Base-by-base conservation (phyloP, 2,797 vertebrate species). In the Enteromius radiatus region DNA sequence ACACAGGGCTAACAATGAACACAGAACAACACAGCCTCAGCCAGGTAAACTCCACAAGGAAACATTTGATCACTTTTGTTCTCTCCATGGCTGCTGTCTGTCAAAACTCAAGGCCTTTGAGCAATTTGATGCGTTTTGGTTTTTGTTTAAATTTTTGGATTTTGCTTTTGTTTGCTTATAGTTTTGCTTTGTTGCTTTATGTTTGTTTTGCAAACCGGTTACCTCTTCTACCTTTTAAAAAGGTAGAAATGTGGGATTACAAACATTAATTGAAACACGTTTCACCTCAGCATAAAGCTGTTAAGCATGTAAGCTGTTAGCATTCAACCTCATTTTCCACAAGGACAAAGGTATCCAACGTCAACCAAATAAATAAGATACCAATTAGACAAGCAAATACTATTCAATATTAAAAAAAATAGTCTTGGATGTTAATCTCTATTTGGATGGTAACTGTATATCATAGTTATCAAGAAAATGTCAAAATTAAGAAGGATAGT, bases 331-430 rank as follows among this genome's bases (percentile, higher is more conserved):
- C 3, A 43, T 43, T 43, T 43, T 43, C 41, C 10, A 12, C 41
- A 43, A 43, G 41, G 41, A 10, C 41, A 43, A 43, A 43, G 41
- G 41, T 43, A 43, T 43, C 10, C 41, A 3, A 43, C 9, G 11
- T 43, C 41, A 43, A 43, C 2, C 43, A 78, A 70, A 68, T 21
- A 71, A 83, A 71, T 33, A 77, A 77, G 76, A 81, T 28, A 31
- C 33, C 33, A 26, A 83, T 49, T 67, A 52, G 31, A 80, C 68
- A 73, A 83, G 56, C 19, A 83, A 73, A 45, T 65, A 38, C 38
- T 45, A 43, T 78, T n/a, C 47, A 78, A 64, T 63, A 33, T 23
- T 33, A 5, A 45, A 82, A 78, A 43, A 19, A 65, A 52, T 31
- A 36, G 41, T 63, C 68, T 36, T 26, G 10, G 5, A 0, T 54